phyloP scores from a whole-genome alignment of 2,113 vertebrate genomes.

The Semnopithecus entellus region DNA sequence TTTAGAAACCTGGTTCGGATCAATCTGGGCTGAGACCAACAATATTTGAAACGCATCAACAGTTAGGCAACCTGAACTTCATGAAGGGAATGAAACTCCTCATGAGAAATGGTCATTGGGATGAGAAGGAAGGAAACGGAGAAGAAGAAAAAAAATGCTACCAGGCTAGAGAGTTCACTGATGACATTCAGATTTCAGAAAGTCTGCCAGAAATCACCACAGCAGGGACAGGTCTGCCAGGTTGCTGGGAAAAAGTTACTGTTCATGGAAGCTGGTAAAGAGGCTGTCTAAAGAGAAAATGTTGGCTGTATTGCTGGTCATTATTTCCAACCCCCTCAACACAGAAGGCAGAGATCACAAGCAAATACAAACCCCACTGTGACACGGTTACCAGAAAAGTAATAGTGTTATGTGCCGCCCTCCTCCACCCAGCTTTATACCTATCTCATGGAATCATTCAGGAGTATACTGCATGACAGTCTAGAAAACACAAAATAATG shows the following conservation, averaged over 20 bases:
- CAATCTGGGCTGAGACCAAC: neutral
- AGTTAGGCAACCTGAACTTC: neutral
- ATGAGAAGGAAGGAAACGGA: neutral
- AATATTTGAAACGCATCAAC: neutral
- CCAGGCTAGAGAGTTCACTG: neutral
- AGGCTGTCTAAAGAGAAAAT: neutral
- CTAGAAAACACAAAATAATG: neutral
- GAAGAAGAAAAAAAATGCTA: neutral
- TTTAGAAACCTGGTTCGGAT: neutral
- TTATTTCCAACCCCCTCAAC: neutral
- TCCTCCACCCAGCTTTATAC: neutral
- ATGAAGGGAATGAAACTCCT: neutral
- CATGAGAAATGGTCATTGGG: neutral
- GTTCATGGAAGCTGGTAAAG: neutral
- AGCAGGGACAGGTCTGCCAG: neutral
- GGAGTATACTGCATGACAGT: neutral
- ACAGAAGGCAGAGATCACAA: neutral
- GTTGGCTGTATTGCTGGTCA: neutral
- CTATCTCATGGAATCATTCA: neutral
- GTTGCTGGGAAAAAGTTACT: neutral
- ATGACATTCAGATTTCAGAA: neutral
- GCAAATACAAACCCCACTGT: neutral
- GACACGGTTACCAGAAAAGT: neutral
- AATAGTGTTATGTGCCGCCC: too few species aligned
- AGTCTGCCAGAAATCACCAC: neutral